A percentile compares a stretch with the other conserved stretches of the same genome.
phyloP scores from a whole-genome alignment of 2,888 invertebrate genomes.

The Habroteleia sp. region DNA sequence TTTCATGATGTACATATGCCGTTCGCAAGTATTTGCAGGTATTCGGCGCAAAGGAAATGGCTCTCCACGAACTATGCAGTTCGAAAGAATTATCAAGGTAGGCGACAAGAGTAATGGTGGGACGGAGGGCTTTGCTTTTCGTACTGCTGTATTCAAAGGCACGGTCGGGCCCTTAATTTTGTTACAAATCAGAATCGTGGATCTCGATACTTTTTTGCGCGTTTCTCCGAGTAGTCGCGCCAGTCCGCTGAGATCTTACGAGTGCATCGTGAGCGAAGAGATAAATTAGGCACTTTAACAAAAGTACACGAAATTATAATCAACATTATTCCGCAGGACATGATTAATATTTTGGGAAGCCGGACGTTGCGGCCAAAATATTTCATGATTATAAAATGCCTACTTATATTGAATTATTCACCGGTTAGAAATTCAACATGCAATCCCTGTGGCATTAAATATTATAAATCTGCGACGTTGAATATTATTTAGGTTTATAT shows the following conservation, averaged over 20 bases:
- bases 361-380: slow-evolving; percentile 19
- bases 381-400: slow-evolving; percentile 40
- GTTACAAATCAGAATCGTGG: slow-evolving; percentile 61
- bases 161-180: slow-evolving; percentile 56
- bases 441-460: background rate
- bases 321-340: slow-evolving; percentile 37
- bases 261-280: slow-evolving; percentile 42
- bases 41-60: slow-evolving; percentile 58
- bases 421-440: slow-evolving; percentile 12
- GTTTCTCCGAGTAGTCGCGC: slow-evolving; percentile 35
- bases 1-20: slow-evolving; percentile 54
- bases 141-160: slow-evolving; percentile 55
- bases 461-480: background rate
- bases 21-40: slow-evolving; percentile 52
- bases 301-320: slow-evolving; percentile 55
- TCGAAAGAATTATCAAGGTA: slow-evolving; percentile 63
- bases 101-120: slow-evolving; percentile 61
- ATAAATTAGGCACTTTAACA: slow-evolving; percentile 52
- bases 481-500: background rate
- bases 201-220: slow-evolving; percentile 58
- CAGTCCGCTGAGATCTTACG: slow-evolving; percentile 38
- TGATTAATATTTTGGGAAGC: slow-evolving; percentile 40
- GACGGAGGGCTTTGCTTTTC: slow-evolving; percentile 54
- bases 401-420: slow-evolving; percentile 33
- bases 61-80: slow-evolving; percentile 57